Percentiles rank a stretch among this genome's conserved stretches.
Conservation (phyloP, 2,113 vertebrate genomes). For the Callionymus lyra region DNA sequence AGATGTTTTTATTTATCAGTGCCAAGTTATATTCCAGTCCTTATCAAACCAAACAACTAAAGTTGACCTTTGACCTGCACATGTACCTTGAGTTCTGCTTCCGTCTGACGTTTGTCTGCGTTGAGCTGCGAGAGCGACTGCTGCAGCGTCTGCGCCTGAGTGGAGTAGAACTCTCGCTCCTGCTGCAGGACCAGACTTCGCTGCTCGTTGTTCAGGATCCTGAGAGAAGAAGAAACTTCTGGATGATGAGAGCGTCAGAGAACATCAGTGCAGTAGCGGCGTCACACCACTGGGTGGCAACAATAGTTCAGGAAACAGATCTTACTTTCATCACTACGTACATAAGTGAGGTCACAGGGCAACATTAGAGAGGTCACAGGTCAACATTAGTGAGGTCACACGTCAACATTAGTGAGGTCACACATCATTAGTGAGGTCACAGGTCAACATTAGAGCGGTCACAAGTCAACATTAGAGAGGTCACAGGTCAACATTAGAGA, state of each 20-base stretch:
- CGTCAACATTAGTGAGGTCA: background rate
- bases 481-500: background rate
- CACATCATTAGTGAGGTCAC: no score
- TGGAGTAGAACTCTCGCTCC: conserved; percentile 85
- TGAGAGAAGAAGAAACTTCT: no score
- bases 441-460: no score
- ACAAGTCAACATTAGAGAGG: background rate
- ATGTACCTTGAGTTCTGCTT: conserved; percentile 87
- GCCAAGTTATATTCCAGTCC: background rate
- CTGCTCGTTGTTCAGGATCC: conserved; percentile 83
- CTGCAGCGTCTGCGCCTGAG: conserved; percentile 81
- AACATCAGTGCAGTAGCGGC: no score
- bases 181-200: conserved; percentile 76
- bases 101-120: conserved; percentile 83
- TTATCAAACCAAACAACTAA: background rate
- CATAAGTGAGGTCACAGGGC: no score
- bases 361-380: no score
- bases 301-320: no score
- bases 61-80: background rate
- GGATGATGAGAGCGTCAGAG: no score
- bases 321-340: no score
- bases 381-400: background rate
- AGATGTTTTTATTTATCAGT: background rate
- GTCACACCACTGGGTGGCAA: no score
- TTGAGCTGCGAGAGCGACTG: conserved; percentile 85